Evolutionary conservation across 1,140 invertebrate genomes (phyloP), one percentile per base, ranked within the genome.

Genomic region (Archegozetes longisetosus): DNA sequence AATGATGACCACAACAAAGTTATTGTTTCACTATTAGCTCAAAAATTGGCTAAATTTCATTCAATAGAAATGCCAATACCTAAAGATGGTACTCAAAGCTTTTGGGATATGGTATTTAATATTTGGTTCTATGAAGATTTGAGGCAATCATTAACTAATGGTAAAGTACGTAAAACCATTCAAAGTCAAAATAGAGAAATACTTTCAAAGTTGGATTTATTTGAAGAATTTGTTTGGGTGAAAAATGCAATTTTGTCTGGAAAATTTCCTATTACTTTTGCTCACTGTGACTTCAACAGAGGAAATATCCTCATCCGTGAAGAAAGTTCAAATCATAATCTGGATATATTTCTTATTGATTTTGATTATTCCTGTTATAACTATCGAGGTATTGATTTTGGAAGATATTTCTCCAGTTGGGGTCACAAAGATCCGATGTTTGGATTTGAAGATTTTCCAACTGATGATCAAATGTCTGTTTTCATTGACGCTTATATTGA

Each of bases 361-460:
- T 51, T 58, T 58, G 57, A 58, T 53, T 58, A 24, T 27, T 58
- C 29, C 17, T 48, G 29, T 1, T 48, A 48, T 26, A 53, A 58
- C 32, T 52, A 58, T 46, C 57, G 57, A 14, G 57, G 57, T 53
- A 4, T 23, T 32, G 57, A 58, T 53, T 3, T 58, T 20, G 57
- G 57, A 1, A 13, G 57, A 28, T 58, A 58, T 40, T 58, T 58
- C 24, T 51, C 48, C 57, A 58, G 49, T 40, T 58, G 49, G 20
- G 1, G n/a, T 1, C 57, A 58, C 40, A 13, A 13, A 12, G 57
- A 58, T 23, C 14, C 48, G n/a, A 58, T 50, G 48, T 58, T 58
- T 46, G 57, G 57, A 20, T n/a, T n/a, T n/a, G 57, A 58, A 29
- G 20, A 24, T 17, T 58, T 58, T 51, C 57, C 57, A 9, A 58